These are phyloP conservation scores for Stegodyphus mimosarum DNA, from an alignment of 1,140 invertebrate genomes.

Conservation along the genomic window DNA sequence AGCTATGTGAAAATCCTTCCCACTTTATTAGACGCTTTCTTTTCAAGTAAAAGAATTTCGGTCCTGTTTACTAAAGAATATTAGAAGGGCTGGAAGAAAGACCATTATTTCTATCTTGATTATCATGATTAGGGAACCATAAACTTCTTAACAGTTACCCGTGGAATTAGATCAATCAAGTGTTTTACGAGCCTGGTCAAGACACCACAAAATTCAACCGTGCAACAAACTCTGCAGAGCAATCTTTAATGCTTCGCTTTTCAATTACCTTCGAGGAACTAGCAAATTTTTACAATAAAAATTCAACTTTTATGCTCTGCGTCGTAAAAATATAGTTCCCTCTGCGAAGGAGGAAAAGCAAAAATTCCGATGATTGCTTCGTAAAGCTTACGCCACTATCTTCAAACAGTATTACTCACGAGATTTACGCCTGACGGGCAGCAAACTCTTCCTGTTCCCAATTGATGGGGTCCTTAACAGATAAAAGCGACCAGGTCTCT, in stretches of 20 bases:
- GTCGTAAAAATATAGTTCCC: conserved; percentile 35
- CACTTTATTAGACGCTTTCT: no score
- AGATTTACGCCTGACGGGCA: background rate
- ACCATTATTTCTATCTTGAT: no score
- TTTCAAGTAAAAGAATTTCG: no score
- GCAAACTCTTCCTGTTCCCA: background rate
- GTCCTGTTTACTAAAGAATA: no score
- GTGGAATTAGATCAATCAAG: no score
- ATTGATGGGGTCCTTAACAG: conserved; percentile 23
- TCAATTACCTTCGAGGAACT: conserved; percentile 29
- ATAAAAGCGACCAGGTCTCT: background rate
- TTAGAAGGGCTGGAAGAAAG: no score
- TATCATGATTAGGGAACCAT: no score
- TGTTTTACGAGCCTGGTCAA: no score
- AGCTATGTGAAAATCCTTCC: no score
- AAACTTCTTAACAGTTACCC: no score
- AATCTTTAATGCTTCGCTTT: conserved; percentile 21
- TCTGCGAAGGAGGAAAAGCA: background rate
- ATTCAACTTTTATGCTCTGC: conserved; percentile 28
- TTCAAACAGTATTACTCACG: background rate
- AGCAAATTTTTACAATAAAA: conserved; percentile 33
- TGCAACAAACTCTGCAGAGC: conserved; percentile 13
- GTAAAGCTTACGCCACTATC: background rate
- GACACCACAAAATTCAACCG: background rate
- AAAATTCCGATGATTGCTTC: conserved; percentile 2